phyloP scores from a whole-genome alignment of 2,888 invertebrate species.

The Drosophila nigritarsus region DNA sequence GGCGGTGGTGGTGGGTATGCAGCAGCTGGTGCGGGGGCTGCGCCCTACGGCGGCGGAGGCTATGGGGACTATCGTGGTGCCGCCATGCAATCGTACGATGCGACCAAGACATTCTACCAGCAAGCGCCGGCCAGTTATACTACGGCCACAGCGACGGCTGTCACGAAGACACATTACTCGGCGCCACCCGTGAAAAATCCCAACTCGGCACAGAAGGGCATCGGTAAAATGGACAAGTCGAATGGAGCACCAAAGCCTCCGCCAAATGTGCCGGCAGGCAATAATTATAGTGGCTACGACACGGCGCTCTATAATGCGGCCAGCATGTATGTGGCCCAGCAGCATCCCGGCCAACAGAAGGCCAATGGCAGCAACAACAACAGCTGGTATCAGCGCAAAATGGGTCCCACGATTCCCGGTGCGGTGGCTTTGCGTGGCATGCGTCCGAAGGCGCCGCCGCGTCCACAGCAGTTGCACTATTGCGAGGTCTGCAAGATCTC shows the following conservation, averaged over 20 bases:
- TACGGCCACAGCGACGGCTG: conserved; percentile 83
- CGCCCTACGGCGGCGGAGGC: conserved; percentile 88
- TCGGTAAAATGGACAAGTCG: conserved; percentile 81
- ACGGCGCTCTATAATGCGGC: conserved; percentile 98
- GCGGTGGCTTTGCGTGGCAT: conserved; percentile 74
- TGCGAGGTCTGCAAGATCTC: conserved; percentile 99
- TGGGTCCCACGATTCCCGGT: conserved; percentile 79
- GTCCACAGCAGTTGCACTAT: conserved; percentile 97
- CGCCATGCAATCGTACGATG: conserved; percentile 90
- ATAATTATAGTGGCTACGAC: conserved; percentile 94
- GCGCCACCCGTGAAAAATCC: conserved; percentile 89
- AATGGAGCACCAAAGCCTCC: conserved; percentile 82
- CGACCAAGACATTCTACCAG: conserved; percentile 94
- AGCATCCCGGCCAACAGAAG: conserved; percentile 84
- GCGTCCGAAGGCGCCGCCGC: conserved; percentile 89
- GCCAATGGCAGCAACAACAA: conserved; percentile 66
- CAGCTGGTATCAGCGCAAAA: conserved; percentile 87
- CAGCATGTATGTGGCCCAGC: conserved; percentile 96
- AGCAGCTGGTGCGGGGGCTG: conserved; percentile 56
- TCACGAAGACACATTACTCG: conserved; percentile 85
- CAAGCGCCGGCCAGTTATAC: conserved; percentile 87
- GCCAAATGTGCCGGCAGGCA: conserved; percentile 88
- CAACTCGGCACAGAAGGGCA: conserved; percentile 86
- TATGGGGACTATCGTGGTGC: conserved; percentile 87
- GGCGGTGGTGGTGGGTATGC: conserved; percentile 86